Evolutionary conservation across 2,113 vertebrate genomes (phyloP), one percentile per base, ranked within the genome.

Genomic region (Puntigrus tetrazona): DNA sequence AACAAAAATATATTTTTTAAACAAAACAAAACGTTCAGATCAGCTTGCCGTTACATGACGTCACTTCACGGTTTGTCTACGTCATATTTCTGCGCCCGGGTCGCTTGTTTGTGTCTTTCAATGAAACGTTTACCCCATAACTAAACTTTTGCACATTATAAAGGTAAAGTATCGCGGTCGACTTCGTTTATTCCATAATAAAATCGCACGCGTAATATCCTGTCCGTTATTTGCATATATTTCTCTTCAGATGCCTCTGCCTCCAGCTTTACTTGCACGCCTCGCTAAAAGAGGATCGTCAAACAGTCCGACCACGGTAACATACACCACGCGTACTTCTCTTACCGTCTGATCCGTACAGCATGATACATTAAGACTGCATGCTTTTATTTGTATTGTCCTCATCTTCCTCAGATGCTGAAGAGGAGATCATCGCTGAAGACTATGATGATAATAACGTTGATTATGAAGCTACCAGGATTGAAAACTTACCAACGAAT

Each of bases 391-490:
- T 4, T 29, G 5, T 29, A 7, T 31, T 61, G 14, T 57, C 1
- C 77, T 36, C 9, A 5, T 41, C 29, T 3, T 43, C 3, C 25
- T 31, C 87, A 97, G 96, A 96, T 8, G 87, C 90, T 1, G 96
- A 97, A 83, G 97, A 97, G 88, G 97, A 97, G 91, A 96, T 97
- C 78, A 98, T 98, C 76, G 97, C 97, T 4, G 96, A 97, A 89
- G 97, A 97, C 90, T 97, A 97, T 7, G 96, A 98, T 7, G 97
- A 98, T 81, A 96, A 97, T 81, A 95, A 96, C 0, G 94, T 97
- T 38, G 96, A 97, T 88, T 98, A 98, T 67, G 97, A 98, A 91
- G 95, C 96, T 29, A 97, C 96, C 7, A 93, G 95, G 74, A 4
- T 94, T 10, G 97, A 97, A 86, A 95, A 91, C 87, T 91, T 97